phyloP scores from a whole-genome alignment of 2,113 vertebrate genomes.

The Calypte anna region DNA sequence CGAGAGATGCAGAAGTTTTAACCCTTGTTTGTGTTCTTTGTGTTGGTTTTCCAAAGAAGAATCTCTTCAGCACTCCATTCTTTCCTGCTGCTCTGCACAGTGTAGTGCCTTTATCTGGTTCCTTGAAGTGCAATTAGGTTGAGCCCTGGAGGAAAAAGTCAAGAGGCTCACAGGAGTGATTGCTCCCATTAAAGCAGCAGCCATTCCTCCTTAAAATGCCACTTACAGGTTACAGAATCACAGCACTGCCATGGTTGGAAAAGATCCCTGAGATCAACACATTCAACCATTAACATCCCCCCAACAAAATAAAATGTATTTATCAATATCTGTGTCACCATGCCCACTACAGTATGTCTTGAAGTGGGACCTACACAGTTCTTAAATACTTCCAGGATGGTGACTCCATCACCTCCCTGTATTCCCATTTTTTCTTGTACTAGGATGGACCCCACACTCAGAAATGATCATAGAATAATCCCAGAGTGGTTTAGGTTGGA shows the following conservation, averaged over 20 bases:
- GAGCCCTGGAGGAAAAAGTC: background rate
- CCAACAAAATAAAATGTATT: too few species aligned
- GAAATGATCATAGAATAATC: too few species aligned
- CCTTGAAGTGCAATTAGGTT: background rate
- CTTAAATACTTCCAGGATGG: too few species aligned
- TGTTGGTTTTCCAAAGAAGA: rapidly evolving
- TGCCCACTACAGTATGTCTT: too few species aligned
- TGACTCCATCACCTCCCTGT: too few species aligned
- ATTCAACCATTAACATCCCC: too few species aligned
- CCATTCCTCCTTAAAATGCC: background rate
- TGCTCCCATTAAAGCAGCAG: background rate
- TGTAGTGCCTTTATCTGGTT: background rate
- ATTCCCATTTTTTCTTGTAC: background rate
- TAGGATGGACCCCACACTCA: too few species aligned
- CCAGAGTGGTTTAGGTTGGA: too few species aligned
- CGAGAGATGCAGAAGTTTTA: background rate
- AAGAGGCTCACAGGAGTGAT: rapidly evolving
- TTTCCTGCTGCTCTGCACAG: background rate
- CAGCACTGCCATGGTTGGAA: too few species aligned
- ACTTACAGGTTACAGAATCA: background rate
- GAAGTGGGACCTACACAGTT: too few species aligned
- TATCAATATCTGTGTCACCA: too few species aligned
- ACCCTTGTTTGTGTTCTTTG: background rate
- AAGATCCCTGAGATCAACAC: too few species aligned
- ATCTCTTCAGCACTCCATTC: background rate